Evolutionary conservation across 2,888 invertebrate species (phyloP), one percentile per base, ranked within the genome.

Genomic region (Taenaris catops): DNA sequence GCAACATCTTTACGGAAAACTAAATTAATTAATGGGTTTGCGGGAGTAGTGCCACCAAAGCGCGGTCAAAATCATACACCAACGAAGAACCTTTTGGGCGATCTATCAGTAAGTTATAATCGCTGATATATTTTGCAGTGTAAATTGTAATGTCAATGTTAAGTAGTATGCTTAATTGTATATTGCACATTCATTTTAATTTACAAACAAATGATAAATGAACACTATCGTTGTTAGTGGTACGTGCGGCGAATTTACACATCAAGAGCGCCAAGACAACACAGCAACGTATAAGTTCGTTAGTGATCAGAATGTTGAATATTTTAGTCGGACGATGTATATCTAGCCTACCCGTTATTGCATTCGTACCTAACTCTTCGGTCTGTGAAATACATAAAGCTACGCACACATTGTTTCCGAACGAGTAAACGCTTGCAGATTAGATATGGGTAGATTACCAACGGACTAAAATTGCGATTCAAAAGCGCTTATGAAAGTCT

Each of bases 401-500:
- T 37, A 27, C 33, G 27, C 41, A 46, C 38, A 47, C 43, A 47
- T 29, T 44, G 50, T 46, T 47, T 49, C 42, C 47, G 41, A 43
- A 27, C 42, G 44, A 43, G 38, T 43, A 43, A 38, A 39, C 38
- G 42, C 48, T 41, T 46, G 38, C 46, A 45, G 55, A 55, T 56
- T 55, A 55, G 56, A 51, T 53, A 54, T 49, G n/a, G n/a, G n/a
- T n/a, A n/a, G n/a, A n/a, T n/a, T n/a, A n/a, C n/a, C n/a, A n/a
- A n/a, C n/a, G n/a, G n/a, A n/a, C n/a, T n/a, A n/a, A n/a, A n/a
- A n/a, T n/a, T n/a, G n/a, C n/a, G n/a, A n/a, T n/a, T n/a, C n/a
- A n/a, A n/a, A n/a, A n/a, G n/a, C n/a, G n/a, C n/a, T n/a, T n/a
- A n/a, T n/a, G n/a, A n/a, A n/a, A n/a, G n/a, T n/a, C n/a, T n/a